phyloP scores from a whole-genome alignment of 2,113 vertebrate genomes.

The Mus pahari region DNA sequence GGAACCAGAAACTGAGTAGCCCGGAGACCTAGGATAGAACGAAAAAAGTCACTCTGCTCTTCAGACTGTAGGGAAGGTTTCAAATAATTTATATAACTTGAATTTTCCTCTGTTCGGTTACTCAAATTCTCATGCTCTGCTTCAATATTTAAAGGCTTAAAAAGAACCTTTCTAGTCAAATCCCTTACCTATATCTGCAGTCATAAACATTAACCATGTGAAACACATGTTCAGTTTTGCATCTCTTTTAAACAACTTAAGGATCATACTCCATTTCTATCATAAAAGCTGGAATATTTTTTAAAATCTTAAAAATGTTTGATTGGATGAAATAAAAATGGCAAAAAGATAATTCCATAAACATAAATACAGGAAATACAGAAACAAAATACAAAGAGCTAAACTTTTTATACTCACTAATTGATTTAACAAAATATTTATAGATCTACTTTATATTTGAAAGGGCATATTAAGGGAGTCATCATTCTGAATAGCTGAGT shows the following conservation, averaged over 20 bases:
- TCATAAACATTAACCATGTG: background rate
- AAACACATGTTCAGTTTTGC: background rate
- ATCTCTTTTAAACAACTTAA: background rate
- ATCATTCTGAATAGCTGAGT: too few species aligned
- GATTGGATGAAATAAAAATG: background rate
- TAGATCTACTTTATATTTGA: background rate
- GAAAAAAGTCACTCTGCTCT: background rate
- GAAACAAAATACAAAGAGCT: background rate
- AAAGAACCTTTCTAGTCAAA: background rate
- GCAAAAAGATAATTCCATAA: background rate
- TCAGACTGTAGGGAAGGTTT: background rate
- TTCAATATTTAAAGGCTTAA: background rate
- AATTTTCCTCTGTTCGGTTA: background rate
- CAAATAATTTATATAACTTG: background rate
- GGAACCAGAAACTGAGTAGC: background rate
- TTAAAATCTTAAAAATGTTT: background rate
- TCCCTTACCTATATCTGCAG: background rate
- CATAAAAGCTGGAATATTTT: background rate
- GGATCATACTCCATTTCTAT: background rate
- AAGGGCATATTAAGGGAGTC: background rate
- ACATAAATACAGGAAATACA: background rate
- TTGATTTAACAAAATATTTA: constrained; percentile 13
- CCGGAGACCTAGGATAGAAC: background rate
- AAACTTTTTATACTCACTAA: background rate
- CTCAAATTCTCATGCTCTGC: background rate